Evolutionary conservation across 2,888 invertebrate species (phyloP), one percentile per base, ranked within the genome.

Genomic region (Drosophila subsilvestris): DNA sequence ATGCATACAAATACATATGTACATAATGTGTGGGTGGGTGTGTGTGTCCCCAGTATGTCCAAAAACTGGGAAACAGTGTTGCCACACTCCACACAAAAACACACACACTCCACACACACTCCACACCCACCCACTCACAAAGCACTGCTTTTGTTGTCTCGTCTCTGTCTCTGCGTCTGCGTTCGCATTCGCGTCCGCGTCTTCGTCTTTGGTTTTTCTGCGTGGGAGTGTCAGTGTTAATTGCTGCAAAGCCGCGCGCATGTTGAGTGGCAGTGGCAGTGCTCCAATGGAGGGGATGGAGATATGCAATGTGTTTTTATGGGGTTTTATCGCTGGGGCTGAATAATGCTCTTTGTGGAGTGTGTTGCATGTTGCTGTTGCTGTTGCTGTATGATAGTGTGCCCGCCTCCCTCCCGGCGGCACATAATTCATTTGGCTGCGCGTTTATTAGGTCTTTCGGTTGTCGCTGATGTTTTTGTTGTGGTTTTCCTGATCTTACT

Each of bases 141-240:
- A 71, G 66, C 59, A 44, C 12, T 69, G 76, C 68, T 65, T 68
- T 75, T 85, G 77, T 74, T 76, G 51, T 72, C 63, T 82, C 68
- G 56, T 3, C 22, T 22, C 22, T 54, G 57, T 29, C 45, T 70
- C 61, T 37, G 50, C 48, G 44, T 37, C 18, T 57, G 27, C 54
- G 22, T 2, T 22, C 22, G 22, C 22, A 4, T 22, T 22, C 22
- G 22, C 22, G 17, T 54, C 43, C 29, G 43, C 50, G 32, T 49
- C 62, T 53, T 68, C n/a, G 50, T 49, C 54, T 67, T 69, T 43
- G 17, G 27, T 51, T 50, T 51, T 69, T 67, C 50, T 69, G 79
- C 82, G 82, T 82, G 87, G 81, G 82, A 85, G 88, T 87, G 88
- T 70, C 83, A 79, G 82, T 77, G 61, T 85, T 87, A 87, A 87